Percentiles rank a stretch among this genome's conserved stretches.
Evolutionary conservation across 2,797 vertebrate species (phyloP).

Genomic region (Gallinago nigripennis): DNA sequence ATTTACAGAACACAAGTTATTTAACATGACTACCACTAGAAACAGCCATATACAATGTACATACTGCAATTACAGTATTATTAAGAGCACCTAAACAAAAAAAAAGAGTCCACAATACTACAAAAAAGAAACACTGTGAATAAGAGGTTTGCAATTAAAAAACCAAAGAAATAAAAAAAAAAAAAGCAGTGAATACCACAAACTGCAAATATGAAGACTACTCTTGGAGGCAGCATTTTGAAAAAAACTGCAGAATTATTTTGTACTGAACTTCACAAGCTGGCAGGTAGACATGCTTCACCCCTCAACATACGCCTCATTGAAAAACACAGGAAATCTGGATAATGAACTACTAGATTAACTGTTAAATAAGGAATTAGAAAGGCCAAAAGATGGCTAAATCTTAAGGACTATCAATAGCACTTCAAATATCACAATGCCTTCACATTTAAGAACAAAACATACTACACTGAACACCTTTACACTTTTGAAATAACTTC

Average conservation of each 20-base stretch:
- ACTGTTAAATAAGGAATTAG: neutral
- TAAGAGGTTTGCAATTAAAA: neutral
- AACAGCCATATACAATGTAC: neutral
- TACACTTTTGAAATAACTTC: neutral
- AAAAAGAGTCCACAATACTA: neutral
- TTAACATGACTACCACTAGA: neutral
- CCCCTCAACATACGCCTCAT: neutral
- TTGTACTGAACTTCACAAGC: neutral
- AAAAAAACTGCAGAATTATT: neutral
- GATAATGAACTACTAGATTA: neutral
- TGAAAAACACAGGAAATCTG: neutral
- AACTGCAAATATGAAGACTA: neutral
- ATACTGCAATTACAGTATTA: neutral
- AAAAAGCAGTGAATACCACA: neutral
- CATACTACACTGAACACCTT: neutral
- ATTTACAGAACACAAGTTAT: neutral
- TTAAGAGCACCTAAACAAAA: neutral
- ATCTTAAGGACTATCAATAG: neutral
- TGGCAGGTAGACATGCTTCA: neutral
- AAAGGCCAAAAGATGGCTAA: neutral
- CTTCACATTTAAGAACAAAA: neutral
- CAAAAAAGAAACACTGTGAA: neutral
- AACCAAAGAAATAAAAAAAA: neutral
- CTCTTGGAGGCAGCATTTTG: neutral
- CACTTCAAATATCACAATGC: accelerated